Evolutionary conservation across 2,797 vertebrate genomes (phyloP), one percentile per base, ranked within the genome.

Genomic region (Pelochelys cantorii): DNA sequence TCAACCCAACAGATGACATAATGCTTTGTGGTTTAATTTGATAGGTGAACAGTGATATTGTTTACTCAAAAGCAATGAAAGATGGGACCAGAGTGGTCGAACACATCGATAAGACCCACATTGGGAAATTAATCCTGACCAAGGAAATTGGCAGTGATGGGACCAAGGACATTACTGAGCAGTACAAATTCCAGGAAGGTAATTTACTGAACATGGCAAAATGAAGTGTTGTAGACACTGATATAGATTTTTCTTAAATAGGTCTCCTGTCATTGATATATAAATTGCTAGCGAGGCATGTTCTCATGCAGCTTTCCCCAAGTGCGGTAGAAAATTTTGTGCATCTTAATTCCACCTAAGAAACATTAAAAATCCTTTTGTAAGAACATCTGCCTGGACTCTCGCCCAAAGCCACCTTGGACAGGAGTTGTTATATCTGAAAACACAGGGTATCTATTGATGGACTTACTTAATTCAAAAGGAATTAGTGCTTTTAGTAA

Each of bases 101-200:
- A 90, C 96, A 90, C 25, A 97, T 99, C 84, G 99, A 99, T 95
- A 97, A 94, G 74, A 95, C 92, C 82, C 98, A 98, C 3, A 86
- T 99, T 23, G 99, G 99, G 34, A 98, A 98, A 94, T 60, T 98
- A 98, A 97, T 99, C 82, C 89, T 99, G 96, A 99, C 99, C 95
- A 99, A 99, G 95, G 83, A 98, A 94, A 90, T 98, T 7, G 98
- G 98, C 78, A 93, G 95, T 52, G 93, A 98, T 75, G 97, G 96
- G 31, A 97, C 98, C n/a, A 95, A 97, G 9, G 97, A 99, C 60
- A 98, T 99, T 95, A 99, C 98, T 0, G 97, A 98, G 23, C 97
- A 98, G 4, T 99, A 99, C 98, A 99, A 99, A 97, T 99, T 99
- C 90, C 96, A 98, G 81, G 99, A 99, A 98, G 99, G 99, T 99